These are phyloP conservation scores for Punctoribates punctum DNA, from an alignment of 2,888 invertebrate species.

Conservation along the genomic window DNA sequence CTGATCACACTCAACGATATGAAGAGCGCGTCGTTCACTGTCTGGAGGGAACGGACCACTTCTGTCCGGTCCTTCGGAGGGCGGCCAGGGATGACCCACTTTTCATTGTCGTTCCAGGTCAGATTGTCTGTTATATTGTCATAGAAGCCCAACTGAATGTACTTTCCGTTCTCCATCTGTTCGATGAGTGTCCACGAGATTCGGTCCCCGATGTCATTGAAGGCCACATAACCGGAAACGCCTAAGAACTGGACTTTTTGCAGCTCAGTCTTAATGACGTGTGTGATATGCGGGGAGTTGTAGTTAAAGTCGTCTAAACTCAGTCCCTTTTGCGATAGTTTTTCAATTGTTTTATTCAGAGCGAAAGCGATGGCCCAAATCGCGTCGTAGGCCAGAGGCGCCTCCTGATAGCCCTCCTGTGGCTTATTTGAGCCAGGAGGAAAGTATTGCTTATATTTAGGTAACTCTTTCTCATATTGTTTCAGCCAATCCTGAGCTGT, in stretches of 20 bases:
- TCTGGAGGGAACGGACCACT: constrained; percentile 75
- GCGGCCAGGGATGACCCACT: constrained; percentile 77
- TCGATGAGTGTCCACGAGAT: constrained; percentile 98
- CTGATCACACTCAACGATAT: constrained; percentile 90
- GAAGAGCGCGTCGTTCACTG: constrained; percentile 83
- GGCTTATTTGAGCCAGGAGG: constrained; percentile 37
- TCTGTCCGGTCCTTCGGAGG: constrained; percentile 92
- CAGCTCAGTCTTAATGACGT: constrained; percentile 56
- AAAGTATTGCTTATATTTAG: constrained; percentile 37
- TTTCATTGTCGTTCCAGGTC: constrained; percentile 84
- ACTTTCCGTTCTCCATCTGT: constrained; percentile 91
- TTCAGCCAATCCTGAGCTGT: constrained; percentile 56
- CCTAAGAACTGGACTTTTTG: constrained; percentile 74
- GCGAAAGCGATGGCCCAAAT: constrained; percentile 98
- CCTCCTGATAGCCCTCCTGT: constrained; percentile 82
- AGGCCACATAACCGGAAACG: constrained; percentile 82
- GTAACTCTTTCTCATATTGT: constrained; percentile 36
- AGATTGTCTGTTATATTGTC: constrained; percentile 93
- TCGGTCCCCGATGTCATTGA: constrained; percentile 91
- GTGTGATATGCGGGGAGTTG: constrained; percentile 86
- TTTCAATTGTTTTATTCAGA: constrained; percentile 92
- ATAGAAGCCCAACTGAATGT: constrained; percentile 89
- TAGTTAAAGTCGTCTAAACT: constrained; percentile 94
- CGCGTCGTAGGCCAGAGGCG: constrained; percentile 85
- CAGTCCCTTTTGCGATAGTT: constrained; percentile 71